These are phyloP conservation scores for Labrus mixtus DNA, from an alignment of 2,113 vertebrate genomes.

Conservation along the genomic window DNA sequence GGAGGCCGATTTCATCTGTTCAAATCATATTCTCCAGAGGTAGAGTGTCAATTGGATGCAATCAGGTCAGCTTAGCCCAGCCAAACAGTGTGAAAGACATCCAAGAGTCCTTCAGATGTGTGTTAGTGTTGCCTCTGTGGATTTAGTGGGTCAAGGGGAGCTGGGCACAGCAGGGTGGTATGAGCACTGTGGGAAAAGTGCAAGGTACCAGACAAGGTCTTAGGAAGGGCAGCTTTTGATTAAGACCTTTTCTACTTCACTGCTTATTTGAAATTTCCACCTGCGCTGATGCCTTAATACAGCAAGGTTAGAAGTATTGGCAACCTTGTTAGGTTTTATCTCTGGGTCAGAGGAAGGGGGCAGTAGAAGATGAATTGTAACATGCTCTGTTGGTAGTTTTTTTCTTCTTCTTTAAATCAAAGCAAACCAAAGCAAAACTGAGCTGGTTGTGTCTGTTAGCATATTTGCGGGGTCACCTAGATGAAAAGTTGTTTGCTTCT, in stretches of 20 bases:
- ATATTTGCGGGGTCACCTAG: slow-evolving; percentile 11
- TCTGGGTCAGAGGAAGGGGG: slow-evolving; percentile 43
- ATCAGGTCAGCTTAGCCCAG: slow-evolving; percentile 27
- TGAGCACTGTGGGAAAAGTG: slow-evolving; percentile 66
- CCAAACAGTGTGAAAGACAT: slow-evolving; percentile 62
- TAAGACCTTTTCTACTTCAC: slow-evolving; percentile 64
- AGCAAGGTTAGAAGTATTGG: slow-evolving; percentile 49
- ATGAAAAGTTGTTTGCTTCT: background rate
- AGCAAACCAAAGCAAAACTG: slow-evolving; percentile 4
- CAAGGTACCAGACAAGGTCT: slow-evolving; percentile 65
- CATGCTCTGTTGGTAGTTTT: slow-evolving; percentile 19
- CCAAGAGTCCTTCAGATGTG: slow-evolving; percentile 67
- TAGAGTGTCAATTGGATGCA: slow-evolving; percentile 29
- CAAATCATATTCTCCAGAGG: background rate
- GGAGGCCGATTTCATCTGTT: background rate
- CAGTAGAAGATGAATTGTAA: slow-evolving; percentile 28
- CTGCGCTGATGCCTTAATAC: slow-evolving; percentile 41
- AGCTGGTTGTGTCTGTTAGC: slow-evolving; percentile 4
- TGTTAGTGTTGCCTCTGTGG: slow-evolving; percentile 69
- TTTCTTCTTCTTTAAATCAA: slow-evolving; percentile 1
- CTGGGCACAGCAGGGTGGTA: slow-evolving; percentile 64
- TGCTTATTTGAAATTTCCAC: slow-evolving; percentile 61
- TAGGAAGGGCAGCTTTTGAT: slow-evolving; percentile 67
- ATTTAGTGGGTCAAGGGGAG: slow-evolving; percentile 78
- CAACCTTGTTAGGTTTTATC: slow-evolving; percentile 48